Conservation (phyloP, 2,797 vertebrate species). For the Pangasius sanitwongsei region DNA sequence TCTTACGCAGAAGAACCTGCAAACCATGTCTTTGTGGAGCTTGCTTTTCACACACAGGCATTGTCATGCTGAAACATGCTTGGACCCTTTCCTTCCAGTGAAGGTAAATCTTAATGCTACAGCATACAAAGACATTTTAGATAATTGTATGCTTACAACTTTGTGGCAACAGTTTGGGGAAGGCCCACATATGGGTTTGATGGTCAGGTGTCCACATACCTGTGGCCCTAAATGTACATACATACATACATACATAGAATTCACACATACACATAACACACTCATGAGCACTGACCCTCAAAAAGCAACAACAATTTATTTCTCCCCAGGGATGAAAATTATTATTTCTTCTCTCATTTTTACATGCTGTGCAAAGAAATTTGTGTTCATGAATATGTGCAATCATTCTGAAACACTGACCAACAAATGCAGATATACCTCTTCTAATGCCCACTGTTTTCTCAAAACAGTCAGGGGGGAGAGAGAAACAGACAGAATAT, state of each 20-base stretch:
- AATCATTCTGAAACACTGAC: not conserved
- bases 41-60: not conserved
- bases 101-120: not conserved
- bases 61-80: not conserved
- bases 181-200: not conserved
- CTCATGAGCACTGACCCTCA: not conserved
- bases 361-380: not conserved
- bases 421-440: conserved; percentile 11
- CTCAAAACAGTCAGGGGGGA: not conserved
- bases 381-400: not conserved
- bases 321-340: not conserved
- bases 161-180: not conserved
- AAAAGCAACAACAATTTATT: not conserved
- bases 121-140: not conserved
- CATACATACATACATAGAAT: not conserved
- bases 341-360: not conserved
- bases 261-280: conserved; percentile 7
- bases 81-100: not conserved
- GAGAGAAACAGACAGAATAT: conserved; percentile 45
- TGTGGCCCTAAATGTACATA: not conserved
- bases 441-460: not conserved
- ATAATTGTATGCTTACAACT: not conserved
- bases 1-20: not conserved
- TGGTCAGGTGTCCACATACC: not conserved
- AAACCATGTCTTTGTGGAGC: not conserved